Conservation (phyloP, 1,140 invertebrate species). For the Cardiocondyla obscurior region DNA sequence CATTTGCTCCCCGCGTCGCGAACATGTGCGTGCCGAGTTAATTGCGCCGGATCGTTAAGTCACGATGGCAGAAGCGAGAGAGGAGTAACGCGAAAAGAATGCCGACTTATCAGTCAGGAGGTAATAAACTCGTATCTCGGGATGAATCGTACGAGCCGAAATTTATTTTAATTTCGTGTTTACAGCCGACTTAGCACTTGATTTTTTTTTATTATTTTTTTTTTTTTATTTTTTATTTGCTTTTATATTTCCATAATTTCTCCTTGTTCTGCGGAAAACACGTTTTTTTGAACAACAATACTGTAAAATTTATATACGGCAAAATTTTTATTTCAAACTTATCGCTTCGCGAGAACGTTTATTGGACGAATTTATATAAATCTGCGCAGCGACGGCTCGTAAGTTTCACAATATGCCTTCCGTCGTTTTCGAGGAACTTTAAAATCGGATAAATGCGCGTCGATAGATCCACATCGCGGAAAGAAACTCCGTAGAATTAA, state of each 20-base stretch:
- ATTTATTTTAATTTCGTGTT: constrained; percentile 11
- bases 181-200: background rate
- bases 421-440: no score
- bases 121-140: constrained; percentile 8
- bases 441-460: no score
- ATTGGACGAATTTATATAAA: background rate
- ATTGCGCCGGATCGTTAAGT: constrained; percentile 44
- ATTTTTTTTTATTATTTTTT: no score
- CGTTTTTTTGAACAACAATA: background rate
- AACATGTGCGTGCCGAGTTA: constrained; percentile 40
- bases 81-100: constrained; percentile 3
- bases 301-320: background rate
- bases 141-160: background rate
- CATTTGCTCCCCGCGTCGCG: constrained; percentile 30
- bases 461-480: background rate
- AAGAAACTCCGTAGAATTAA: constrained; percentile 19
- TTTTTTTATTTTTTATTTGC: no score
- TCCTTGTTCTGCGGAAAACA: background rate
- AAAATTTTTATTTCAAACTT: background rate
- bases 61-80: background rate
- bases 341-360: background rate
- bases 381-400: no score
- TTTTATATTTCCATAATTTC: background rate
- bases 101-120: background rate
- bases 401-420: no score